These are phyloP conservation scores for Noctua janthe DNA, from an alignment of 2,888 invertebrate species.

Conservation along the genomic window DNA sequence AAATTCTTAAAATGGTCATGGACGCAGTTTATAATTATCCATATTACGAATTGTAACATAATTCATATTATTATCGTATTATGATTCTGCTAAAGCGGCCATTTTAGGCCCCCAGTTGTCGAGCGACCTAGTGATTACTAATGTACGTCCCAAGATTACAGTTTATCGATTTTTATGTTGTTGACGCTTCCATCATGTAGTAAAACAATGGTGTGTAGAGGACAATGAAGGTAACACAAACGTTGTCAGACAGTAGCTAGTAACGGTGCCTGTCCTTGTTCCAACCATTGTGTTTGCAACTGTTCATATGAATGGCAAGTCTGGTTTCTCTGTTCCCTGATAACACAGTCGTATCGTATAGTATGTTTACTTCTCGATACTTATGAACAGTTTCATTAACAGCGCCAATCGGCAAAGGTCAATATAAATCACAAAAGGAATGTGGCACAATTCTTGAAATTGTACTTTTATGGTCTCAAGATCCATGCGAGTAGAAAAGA, in stretches of 20 bases:
- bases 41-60: no score
- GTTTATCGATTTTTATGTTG: slow-evolving; percentile 65
- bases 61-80: no score
- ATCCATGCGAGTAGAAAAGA: not conserved
- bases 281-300: slow-evolving; percentile 75
- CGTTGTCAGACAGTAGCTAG: slow-evolving; percentile 67
- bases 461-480: not conserved
- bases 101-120: not conserved
- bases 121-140: slow-evolving; percentile 42
- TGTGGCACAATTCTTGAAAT: not conserved
- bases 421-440: not conserved
- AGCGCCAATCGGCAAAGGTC: not conserved
- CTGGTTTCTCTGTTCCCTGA: slow-evolving; percentile 65
- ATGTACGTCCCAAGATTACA: slow-evolving; percentile 57
- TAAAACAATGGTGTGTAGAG: slow-evolving; percentile 69
- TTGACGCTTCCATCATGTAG: slow-evolving; percentile 54
- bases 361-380: slow-evolving; percentile 9
- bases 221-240: slow-evolving; percentile 78
- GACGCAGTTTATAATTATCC: no score
- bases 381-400: slow-evolving; percentile 15
- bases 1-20: no score
- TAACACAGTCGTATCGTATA: slow-evolving; percentile 41
- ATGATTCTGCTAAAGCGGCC: not conserved
- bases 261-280: slow-evolving; percentile 75
- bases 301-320: slow-evolving; percentile 68